A percentile compares a stretch with the other conserved stretches of the same genome.
Evolutionary conservation across 2,888 invertebrate genomes (phyloP).

Genomic region (Aphodius granarius): DNA sequence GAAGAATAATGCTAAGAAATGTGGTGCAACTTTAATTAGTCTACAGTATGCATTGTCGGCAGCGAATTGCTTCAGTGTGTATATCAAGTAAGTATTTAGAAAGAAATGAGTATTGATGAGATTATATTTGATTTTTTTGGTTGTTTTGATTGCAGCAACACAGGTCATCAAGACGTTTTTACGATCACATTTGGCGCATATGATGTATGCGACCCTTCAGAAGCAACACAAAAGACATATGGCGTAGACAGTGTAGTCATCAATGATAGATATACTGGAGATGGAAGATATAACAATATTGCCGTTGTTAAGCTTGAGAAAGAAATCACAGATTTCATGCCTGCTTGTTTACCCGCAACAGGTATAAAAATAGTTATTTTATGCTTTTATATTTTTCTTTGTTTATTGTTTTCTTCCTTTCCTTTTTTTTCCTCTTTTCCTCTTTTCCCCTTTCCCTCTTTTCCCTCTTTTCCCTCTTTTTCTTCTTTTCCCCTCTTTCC

Average conservation of each 20-base stretch:
- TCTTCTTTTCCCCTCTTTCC: no score
- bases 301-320: neutral
- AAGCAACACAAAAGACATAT: constrained; percentile 1
- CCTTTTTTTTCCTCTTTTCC: neutral
- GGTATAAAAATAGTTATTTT: neutral
- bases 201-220: neutral
- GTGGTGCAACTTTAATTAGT: neutral
- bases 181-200: constrained; percentile 1
- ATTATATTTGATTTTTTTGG: neutral
- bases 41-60: neutral
- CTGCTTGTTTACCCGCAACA: neutral
- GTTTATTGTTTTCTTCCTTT: neutral
- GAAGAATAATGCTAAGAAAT: neutral
- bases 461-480: no score
- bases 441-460: no score
- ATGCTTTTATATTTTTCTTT: neutral
- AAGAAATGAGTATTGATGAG: neutral
- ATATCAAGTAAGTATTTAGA: neutral
- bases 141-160: neutral
- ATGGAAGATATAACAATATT: neutral
- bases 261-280: neutral
- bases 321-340: neutral
- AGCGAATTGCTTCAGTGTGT: constrained; percentile 1
- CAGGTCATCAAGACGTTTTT: neutral
- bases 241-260: neutral